Evolutionary conservation across 2,797 vertebrate species (phyloP).

Genomic region (Danio choprae): DNA sequence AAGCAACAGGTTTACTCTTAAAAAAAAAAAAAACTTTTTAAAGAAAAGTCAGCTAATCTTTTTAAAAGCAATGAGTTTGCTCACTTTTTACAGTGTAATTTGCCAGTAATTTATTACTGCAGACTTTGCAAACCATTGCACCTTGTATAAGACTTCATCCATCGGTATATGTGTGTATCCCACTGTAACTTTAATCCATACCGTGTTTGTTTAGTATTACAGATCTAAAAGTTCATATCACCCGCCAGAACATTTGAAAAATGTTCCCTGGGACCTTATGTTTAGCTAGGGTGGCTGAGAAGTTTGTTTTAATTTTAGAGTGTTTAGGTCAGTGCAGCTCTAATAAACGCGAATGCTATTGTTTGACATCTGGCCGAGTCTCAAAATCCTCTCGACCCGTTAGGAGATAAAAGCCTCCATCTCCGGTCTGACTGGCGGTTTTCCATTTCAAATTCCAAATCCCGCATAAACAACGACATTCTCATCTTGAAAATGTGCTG

Average conservation of each 20-base stretch:
- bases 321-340: constrained; percentile 32
- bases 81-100: constrained; percentile 7
- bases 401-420: constrained; percentile 38
- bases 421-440: not conserved
- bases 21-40: too few relatives aligned
- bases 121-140: constrained; percentile 30
- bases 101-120: constrained; percentile 49
- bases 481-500: not conserved
- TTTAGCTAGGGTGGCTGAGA: constrained; percentile 9
- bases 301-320: constrained; percentile 39
- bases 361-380: constrained; percentile 39
- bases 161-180: constrained; percentile 4
- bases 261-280: not conserved
- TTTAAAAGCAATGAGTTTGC: too few relatives aligned
- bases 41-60: too few relatives aligned
- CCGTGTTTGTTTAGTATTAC: not conserved
- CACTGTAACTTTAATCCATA: constrained; percentile 23
- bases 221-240: constrained; percentile 6
- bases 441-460: constrained; percentile 19
- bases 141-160: not conserved
- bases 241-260: not conserved
- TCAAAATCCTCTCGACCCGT: constrained; percentile 23
- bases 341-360: constrained; percentile 39
- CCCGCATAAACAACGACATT: not conserved
- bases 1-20: too few relatives aligned